Conservation (phyloP, 2,113 vertebrate species). For the Brachypodius melanocephalos region DNA sequence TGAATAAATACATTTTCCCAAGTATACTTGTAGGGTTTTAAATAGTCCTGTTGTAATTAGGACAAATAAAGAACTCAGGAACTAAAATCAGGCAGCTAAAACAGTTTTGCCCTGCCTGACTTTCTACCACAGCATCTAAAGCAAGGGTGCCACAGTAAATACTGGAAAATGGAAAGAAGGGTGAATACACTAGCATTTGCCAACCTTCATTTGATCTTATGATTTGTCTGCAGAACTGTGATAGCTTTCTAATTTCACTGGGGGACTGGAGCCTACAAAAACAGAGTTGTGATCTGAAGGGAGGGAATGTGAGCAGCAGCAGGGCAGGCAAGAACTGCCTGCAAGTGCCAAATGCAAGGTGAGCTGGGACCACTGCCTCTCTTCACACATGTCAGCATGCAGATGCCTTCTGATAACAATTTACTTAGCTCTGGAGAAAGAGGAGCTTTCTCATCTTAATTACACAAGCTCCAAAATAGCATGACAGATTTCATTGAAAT, state of each 20-base stretch:
- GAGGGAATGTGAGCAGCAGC: not conserved
- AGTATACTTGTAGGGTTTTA: not conserved
- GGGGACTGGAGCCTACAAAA: not conserved
- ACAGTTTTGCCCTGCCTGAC: not conserved
- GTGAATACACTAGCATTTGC: not conserved
- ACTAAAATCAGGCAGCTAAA: not conserved
- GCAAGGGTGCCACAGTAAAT: not conserved
- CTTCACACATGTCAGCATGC: slow-evolving; percentile 14
- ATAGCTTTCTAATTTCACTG: not conserved
- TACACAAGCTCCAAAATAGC: not conserved
- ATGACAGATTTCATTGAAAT: not conserved
- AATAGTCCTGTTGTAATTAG: not conserved
- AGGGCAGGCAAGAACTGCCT: not conserved
- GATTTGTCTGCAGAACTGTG: not conserved
- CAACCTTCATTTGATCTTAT: not conserved
- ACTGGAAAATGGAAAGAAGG: not conserved
- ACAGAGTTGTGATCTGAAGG: not conserved
- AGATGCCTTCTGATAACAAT: slow-evolving; percentile 30
- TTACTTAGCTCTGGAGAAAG: not conserved
- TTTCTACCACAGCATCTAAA: not conserved
- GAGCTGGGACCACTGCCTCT: slow-evolving; percentile 14
- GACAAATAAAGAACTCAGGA: not conserved
- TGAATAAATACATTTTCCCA: not conserved
- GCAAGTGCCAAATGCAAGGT: not conserved
- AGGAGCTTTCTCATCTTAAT: not conserved